These are phyloP conservation scores for Mustela nigripes DNA, from an alignment of 2,113 vertebrate genomes.

Conservation along the genomic window DNA sequence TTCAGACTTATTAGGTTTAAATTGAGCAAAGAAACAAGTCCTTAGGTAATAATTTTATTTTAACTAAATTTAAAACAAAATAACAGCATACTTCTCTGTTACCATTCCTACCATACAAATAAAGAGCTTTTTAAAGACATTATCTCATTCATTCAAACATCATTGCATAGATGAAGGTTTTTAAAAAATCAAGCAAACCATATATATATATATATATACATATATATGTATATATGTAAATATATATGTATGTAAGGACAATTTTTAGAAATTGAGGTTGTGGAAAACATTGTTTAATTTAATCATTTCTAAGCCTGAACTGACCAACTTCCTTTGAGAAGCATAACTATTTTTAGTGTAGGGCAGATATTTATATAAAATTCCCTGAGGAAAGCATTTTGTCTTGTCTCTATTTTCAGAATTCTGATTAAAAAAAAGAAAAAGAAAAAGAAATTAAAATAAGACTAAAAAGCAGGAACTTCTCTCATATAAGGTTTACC, in stretches of 20 bases:
- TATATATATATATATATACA: too few species aligned
- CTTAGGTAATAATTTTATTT: constrained; percentile 27
- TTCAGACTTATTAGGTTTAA: neutral
- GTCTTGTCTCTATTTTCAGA: constrained; percentile 63
- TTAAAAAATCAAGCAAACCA: neutral
- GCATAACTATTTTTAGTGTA: constrained; percentile 69
- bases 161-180: neutral
- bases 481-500: neutral
- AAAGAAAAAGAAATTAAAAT: neutral
- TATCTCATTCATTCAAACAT: constrained; percentile 52
- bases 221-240: too few species aligned
- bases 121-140: constrained; percentile 47
- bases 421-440: neutral
- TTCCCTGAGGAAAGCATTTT: constrained; percentile 34
- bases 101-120: constrained; percentile 44
- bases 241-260: neutral
- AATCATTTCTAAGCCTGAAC: constrained; percentile 59
- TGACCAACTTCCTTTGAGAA: constrained; percentile 50
- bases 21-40: neutral
- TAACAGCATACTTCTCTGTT: constrained; percentile 1
- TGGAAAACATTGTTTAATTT: constrained; percentile 59
- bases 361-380: constrained; percentile 68
- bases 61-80: constrained; percentile 39
- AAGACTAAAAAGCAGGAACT: neutral
- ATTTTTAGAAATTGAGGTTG: constrained; percentile 45